These are phyloP conservation scores for Agelastica alni DNA, from an alignment of 2,888 invertebrate species.

Conservation along the genomic window DNA sequence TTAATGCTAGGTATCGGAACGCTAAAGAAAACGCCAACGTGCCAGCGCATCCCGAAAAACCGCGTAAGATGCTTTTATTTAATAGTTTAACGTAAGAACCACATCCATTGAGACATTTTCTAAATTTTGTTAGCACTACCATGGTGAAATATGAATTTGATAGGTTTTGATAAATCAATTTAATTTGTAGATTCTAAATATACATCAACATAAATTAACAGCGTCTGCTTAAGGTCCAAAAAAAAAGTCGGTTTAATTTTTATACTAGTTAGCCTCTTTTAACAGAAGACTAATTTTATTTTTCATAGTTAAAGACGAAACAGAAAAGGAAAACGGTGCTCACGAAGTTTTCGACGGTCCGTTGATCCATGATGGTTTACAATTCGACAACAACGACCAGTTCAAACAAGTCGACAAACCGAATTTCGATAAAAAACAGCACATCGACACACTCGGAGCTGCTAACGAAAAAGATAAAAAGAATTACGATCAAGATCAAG, in stretches of 20 bases:
- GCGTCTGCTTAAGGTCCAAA: too few species aligned
- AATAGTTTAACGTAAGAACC: too few species aligned
- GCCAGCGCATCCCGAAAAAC: constrained; percentile 12
- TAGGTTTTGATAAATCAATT: too few species aligned
- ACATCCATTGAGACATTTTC: too few species aligned
- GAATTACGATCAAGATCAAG: constrained; percentile 41
- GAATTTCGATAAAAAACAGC: constrained; percentile 38
- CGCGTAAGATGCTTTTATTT: constrained; percentile 17
- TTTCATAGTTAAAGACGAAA: constrained; percentile 40
- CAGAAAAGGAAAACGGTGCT: constrained; percentile 51
- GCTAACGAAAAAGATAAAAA: constrained; percentile 37
- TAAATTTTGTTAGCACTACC: too few species aligned
- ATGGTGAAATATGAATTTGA: too few species aligned
- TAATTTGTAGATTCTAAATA: too few species aligned
- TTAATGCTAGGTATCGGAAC: constrained; percentile 56
- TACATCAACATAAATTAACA: too few species aligned
- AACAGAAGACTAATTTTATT: too few species aligned
- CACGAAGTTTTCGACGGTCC: constrained; percentile 51
- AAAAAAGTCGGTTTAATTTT: too few species aligned
- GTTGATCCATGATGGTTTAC: constrained; percentile 37
- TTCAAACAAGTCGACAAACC: constrained; percentile 40
- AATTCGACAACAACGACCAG: constrained; percentile 39
- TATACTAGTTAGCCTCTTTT: too few species aligned
- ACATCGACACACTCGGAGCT: constrained; percentile 40
- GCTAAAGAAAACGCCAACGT: constrained; percentile 37